phyloP scores from a whole-genome alignment of 2,113 vertebrate species.

The Balaenoptera acutorostrata region DNA sequence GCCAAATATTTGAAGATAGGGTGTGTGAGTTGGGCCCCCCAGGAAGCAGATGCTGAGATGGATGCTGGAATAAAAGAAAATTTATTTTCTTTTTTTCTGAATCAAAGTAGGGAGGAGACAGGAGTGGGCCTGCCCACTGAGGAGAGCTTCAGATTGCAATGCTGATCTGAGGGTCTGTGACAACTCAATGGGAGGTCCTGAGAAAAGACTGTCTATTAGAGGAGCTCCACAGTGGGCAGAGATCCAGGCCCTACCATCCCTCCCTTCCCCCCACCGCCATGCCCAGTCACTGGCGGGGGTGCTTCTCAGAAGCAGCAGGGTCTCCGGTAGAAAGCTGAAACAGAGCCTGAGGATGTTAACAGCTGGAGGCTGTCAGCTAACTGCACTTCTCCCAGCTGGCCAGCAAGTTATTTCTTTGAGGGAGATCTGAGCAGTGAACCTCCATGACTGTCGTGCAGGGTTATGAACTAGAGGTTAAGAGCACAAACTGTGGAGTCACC shows the following conservation, averaged over 20 bases:
- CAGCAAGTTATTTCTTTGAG: background rate
- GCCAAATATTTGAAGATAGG: background rate
- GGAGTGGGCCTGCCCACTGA: background rate
- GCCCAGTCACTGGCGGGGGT: background rate
- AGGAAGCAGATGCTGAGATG: background rate
- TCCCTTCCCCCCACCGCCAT: rapidly evolving
- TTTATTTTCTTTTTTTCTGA: background rate
- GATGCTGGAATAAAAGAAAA: background rate
- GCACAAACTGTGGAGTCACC: background rate
- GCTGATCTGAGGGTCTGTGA: background rate
- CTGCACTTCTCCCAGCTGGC: background rate
- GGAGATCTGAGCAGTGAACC: background rate
- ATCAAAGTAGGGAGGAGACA: background rate
- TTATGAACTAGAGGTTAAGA: background rate
- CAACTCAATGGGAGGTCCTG: background rate
- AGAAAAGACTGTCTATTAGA: background rate
- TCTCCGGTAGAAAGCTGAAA: background rate
- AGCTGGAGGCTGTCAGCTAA: background rate
- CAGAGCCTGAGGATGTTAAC: background rate
- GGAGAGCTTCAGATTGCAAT: background rate
- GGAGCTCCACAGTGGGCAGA: background rate
- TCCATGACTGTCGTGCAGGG: background rate
- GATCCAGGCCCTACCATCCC: background rate
- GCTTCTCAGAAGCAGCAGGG: background rate
- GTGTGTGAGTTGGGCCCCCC: background rate